Base-by-base conservation (phyloP, 2,113 vertebrate genomes). In the Calidris pygmaea region DNA sequence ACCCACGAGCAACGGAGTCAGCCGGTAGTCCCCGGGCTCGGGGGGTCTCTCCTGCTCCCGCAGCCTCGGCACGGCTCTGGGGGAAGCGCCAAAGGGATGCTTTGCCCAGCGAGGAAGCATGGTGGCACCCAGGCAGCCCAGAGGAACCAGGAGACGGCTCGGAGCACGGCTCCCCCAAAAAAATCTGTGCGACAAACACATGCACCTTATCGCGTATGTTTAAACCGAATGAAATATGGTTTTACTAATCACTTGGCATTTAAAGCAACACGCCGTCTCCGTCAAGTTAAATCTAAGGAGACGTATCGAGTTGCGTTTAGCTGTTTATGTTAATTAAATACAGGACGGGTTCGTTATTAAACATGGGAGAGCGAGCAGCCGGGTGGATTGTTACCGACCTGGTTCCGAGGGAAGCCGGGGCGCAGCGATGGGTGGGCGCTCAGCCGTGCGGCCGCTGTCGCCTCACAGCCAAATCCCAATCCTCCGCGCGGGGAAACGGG, bases 181-280 rank as follows among this genome's bases (percentile, higher is more conserved):
- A 55, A 30, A 95, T 91, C 93, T 77, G 86, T 13, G 96, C 29
- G 63, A 84, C 90, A 75, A 94, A 96, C 94, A 68, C 92, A 30
- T 0, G 89, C 92, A 9, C 47, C 80, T 85, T 12, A 50, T 55
- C 5, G 85, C 96, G 26, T 55, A 59, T 7, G 85, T 24, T 52
- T 7, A 24, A 39, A 10, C 29, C 91, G 34, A 45, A 63, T 39
- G 58, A 71, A 83, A 65, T 20, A 30, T 0, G 87, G 17, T 50
- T 90, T 65, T 21, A 20, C 41, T 5, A 63, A 47, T 62, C 91
- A 1, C 85, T 80, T 8, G 93, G 93, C 76, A 9, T 73, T 87
- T 47, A n/a, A 66, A 95, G 90, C 93, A 32, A 24, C 70, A 6
- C 8, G 32, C 84, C 62, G 26, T 34, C 76, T 73, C 88, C 18